Evolutionary conservation across 2,888 invertebrate species (phyloP).

Genomic region (Agriopis marginaria): DNA sequence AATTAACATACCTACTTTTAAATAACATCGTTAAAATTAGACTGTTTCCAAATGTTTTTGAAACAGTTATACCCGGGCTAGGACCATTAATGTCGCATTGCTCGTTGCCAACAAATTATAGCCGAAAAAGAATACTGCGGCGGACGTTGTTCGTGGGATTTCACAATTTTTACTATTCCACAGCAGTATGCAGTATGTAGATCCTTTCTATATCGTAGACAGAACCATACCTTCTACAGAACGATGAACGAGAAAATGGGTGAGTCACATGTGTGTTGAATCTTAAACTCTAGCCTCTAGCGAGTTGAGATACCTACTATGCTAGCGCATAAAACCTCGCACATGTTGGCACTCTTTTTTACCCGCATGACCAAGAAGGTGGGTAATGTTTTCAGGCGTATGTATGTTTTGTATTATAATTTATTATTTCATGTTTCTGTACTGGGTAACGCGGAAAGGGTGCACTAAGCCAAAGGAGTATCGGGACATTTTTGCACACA

Average conservation of each 20-base stretch:
- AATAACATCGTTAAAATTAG: not conserved
- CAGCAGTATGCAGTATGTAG: slow-evolving; percentile 11
- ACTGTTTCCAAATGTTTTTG: not conserved
- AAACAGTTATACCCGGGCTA: slow-evolving; percentile 46
- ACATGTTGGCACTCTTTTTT: no score
- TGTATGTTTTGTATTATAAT: no score
- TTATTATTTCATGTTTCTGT: no score
- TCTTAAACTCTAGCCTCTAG: not conserved
- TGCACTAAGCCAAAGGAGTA: no score
- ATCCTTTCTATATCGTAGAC: not conserved
- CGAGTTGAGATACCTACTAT: not conserved
- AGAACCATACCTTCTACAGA: slow-evolving; percentile 3
- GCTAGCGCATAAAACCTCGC: not conserved
- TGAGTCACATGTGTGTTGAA: slow-evolving; percentile 7
- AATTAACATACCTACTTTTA: no score
- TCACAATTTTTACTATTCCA: slow-evolving; percentile 59
- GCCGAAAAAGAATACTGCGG: slow-evolving; percentile 50
- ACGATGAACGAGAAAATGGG: slow-evolving; percentile 6
- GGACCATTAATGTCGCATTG: slow-evolving; percentile 50
- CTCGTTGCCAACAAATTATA: slow-evolving; percentile 63
- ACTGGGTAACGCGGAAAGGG: no score
- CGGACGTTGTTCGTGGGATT: slow-evolving; percentile 55
- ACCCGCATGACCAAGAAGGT: no score
- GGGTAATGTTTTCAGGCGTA: no score
- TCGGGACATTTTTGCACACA: no score